phyloP scores from a whole-genome alignment of 1,140 invertebrate genomes.

The Sesamia nonagrioides region DNA sequence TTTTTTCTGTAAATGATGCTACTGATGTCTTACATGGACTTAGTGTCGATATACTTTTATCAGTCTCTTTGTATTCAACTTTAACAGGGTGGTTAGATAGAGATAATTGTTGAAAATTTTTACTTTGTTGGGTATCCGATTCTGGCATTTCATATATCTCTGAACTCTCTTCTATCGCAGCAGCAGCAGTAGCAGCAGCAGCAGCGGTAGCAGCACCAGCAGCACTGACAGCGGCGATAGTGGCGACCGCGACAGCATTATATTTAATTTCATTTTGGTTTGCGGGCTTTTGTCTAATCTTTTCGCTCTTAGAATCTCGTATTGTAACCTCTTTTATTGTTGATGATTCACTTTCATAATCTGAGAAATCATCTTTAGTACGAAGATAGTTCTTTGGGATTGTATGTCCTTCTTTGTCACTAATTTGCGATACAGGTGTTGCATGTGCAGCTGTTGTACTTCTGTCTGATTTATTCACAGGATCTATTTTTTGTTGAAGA shows the following conservation, averaged over 20 bases:
- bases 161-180: no score
- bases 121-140: not conserved
- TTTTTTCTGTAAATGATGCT: no score
- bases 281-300: not conserved
- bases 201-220: no score
- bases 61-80: no score
- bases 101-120: not conserved
- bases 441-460: not conserved
- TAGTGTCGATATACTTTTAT: no score
- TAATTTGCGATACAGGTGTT: not conserved
- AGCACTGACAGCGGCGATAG: no score
- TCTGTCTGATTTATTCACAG: not conserved
- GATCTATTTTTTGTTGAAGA: not conserved
- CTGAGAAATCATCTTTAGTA: not conserved
- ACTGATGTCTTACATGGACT: no score
- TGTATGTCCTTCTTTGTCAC: not conserved
- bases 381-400: not conserved
- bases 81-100: not conserved
- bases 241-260: not conserved
- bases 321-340: not conserved
- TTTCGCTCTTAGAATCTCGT: not conserved
- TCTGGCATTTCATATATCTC: not conserved
- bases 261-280: not conserved
- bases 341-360: not conserved
- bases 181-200: no score